phyloP scores from a whole-genome alignment of 2,113 vertebrate species.

The Cinclus cinclus region DNA sequence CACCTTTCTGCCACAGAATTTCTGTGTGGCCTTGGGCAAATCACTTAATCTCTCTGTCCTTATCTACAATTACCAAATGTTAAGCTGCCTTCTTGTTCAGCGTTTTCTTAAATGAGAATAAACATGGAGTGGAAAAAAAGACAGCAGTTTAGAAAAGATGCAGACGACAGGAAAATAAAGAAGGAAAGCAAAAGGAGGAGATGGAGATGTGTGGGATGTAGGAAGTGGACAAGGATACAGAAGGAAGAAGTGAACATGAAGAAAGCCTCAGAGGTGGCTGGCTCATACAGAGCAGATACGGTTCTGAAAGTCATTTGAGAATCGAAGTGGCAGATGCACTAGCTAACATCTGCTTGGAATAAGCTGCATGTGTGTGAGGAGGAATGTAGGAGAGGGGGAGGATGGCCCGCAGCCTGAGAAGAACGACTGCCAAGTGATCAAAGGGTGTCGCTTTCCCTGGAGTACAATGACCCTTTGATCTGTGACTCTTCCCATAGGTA shows the following conservation, averaged over 20 bases:
- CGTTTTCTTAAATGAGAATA: not conserved
- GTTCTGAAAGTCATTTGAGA: constrained; percentile 11
- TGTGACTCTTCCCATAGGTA: constrained; percentile 7
- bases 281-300: not conserved
- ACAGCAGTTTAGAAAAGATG: not conserved
- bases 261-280: not conserved
- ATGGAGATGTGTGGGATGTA: not conserved
- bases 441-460: not conserved
- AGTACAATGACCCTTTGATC: constrained; percentile 39
- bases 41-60: not conserved
- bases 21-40: not conserved
- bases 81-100: not conserved
- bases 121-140: not conserved
- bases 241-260: not conserved
- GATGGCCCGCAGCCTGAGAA: not conserved
- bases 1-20: constrained; percentile 4
- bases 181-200: not conserved
- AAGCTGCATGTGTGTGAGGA: not conserved
- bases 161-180: not conserved
- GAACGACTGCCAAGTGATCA: constrained; percentile 20
- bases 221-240: not conserved
- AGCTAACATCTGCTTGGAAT: constrained; percentile 29
- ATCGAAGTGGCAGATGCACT: constrained; percentile 18
- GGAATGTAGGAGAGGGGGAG: not conserved
- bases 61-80: not conserved